Percentiles rank a stretch among this genome's conserved stretches.
These are phyloP conservation scores for Aselliscus stoliczkanus DNA, from an alignment of 2,797 vertebrate species.

Conservation along the genomic window DNA sequence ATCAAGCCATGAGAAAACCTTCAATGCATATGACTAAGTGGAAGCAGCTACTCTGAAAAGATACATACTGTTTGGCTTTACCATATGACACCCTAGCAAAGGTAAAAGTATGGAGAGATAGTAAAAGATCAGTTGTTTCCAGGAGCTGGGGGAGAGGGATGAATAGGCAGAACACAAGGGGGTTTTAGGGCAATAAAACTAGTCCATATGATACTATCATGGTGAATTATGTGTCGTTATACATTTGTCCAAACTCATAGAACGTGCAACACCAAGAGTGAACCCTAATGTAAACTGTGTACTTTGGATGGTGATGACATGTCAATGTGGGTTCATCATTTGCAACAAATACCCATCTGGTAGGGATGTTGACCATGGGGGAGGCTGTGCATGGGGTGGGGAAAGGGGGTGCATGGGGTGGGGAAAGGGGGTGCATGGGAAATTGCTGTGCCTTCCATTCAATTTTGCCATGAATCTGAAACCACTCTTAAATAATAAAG, in stretches of 20 bases:
- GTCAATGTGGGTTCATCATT: fast-evolving
- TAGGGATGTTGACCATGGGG: fast-evolving
- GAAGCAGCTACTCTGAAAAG: background rate
- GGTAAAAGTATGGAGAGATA: background rate
- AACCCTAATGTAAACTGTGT: fast-evolving
- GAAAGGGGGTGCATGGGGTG: fast-evolving
- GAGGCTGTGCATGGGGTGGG: too few relatives aligned
- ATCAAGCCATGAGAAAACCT: background rate
- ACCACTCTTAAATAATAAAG: background rate
- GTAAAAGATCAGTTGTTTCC: fast-evolving
- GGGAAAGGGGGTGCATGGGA: fast-evolving
- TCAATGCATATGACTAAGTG: too few relatives aligned
- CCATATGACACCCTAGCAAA: background rate
- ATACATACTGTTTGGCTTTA: background rate
- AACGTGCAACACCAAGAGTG: fast-evolving
- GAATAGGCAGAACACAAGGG: background rate
- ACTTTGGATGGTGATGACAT: fast-evolving
- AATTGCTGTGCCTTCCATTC: background rate
- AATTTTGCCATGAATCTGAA: background rate
- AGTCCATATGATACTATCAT: fast-evolving
- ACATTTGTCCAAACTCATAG: background rate
- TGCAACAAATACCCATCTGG: fast-evolving
- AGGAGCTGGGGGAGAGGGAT: fast-evolving
- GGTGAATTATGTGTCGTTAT: too few relatives aligned
- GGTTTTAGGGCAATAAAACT: background rate